Conservation (phyloP, 2,113 vertebrate genomes). For the Hylia prasina region DNA sequence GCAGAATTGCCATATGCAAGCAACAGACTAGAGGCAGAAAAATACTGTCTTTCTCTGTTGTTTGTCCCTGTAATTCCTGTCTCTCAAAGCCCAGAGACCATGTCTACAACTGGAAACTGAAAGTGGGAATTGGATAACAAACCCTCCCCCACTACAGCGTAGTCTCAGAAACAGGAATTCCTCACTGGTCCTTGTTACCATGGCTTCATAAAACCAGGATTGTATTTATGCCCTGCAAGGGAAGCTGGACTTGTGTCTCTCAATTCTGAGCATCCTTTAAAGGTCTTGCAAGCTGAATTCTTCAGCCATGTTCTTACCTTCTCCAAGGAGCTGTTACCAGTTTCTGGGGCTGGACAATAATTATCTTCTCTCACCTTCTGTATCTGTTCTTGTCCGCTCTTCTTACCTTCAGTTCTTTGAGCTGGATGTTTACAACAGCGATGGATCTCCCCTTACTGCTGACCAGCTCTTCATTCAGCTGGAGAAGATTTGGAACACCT, state of each 20-base stretch:
- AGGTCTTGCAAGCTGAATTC: neutral
- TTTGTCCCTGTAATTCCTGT: neutral
- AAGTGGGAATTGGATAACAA: neutral
- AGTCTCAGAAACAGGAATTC: neutral
- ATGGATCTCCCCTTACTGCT: slow-evolving; percentile 83
- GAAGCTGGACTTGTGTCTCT: neutral
- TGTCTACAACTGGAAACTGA: neutral
- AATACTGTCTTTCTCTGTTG: neutral
- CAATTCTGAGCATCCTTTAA: neutral
- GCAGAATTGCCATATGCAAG: neutral
- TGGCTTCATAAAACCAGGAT: neutral
- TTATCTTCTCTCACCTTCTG: neutral
- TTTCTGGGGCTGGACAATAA: neutral
- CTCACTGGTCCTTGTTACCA: neutral
- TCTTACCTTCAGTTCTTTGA: slow-evolving; percentile 85
- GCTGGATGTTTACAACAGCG: slow-evolving; percentile 91
- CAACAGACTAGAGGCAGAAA: neutral
- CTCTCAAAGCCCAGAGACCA: neutral
- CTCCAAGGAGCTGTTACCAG: neutral
- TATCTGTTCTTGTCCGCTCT: neutral
- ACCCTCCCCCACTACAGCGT: neutral
- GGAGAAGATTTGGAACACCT: slow-evolving; percentile 98
- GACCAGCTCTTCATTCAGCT: slow-evolving; percentile 92
- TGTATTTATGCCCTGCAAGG: neutral
- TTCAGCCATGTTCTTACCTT: neutral